These are phyloP conservation scores for Stegodyphus mimosarum DNA, from an alignment of 1,140 invertebrate species.

Conservation along the genomic window DNA sequence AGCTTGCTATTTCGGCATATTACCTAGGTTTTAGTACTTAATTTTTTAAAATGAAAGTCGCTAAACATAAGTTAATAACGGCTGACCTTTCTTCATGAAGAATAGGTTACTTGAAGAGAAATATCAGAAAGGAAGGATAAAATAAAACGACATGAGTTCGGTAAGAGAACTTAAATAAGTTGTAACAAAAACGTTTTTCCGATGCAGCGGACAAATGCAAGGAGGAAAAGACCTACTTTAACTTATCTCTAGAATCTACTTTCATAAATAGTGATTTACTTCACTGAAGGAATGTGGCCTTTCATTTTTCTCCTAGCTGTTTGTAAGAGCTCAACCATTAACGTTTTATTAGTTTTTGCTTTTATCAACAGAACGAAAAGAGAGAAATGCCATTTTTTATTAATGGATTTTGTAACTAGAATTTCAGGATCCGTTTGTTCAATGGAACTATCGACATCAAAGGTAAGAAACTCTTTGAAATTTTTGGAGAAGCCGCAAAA, in stretches of 20 bases:
- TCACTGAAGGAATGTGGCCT: slow-evolving; percentile 10
- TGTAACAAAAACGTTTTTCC: slow-evolving; percentile 17
- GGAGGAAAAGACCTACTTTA: slow-evolving; percentile 4
- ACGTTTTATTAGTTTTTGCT: slow-evolving; percentile 28
- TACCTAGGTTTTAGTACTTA: too few relatives aligned
- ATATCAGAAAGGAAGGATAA: too few relatives aligned
- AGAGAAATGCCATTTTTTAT: slow-evolving; percentile 21
- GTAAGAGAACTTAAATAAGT: slow-evolving; percentile 4
- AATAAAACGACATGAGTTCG: too few relatives aligned
- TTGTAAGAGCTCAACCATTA: slow-evolving; percentile 29
- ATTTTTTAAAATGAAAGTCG: too few relatives aligned
- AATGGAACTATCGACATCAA: slow-evolving; percentile 16
- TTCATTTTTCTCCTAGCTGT: slow-evolving; percentile 14
- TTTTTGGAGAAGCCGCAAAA: not conserved
- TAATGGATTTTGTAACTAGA: slow-evolving; percentile 32
- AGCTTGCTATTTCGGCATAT: too few relatives aligned
- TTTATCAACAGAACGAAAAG: slow-evolving; percentile 2
- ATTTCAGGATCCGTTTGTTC: slow-evolving; percentile 9
- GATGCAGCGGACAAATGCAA: slow-evolving; percentile 2
- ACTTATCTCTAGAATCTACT: slow-evolving; percentile 27
- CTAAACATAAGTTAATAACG: too few relatives aligned
- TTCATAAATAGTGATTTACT: slow-evolving; percentile 33
- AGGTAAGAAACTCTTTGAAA: slow-evolving; percentile 20
- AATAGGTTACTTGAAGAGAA: too few relatives aligned
- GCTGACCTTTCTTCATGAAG: too few relatives aligned